Evolutionary conservation across 2,888 invertebrate species (phyloP).

Genomic region (Papilio gigon): DNA sequence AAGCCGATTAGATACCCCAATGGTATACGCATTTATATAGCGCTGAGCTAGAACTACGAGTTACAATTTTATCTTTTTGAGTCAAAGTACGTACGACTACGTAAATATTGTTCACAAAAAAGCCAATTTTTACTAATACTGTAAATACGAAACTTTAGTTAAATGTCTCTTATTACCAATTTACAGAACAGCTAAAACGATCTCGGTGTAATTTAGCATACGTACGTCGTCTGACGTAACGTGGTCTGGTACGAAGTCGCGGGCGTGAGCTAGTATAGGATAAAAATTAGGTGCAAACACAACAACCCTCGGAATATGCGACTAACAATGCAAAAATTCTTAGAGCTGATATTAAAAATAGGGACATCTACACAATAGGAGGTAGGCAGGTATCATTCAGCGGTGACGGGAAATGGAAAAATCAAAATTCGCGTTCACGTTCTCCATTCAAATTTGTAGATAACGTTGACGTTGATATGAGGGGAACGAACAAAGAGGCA

Average conservation of each 20-base stretch:
- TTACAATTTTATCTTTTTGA: neutral
- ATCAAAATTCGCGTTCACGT: conserved; percentile 67
- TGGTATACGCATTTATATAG: neutral
- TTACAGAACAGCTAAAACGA: no score
- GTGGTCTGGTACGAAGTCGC: no score
- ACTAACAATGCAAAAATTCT: conserved; percentile 56
- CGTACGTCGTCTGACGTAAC: no score
- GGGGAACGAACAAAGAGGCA: conserved; percentile 51
- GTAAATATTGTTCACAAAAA: neutral
- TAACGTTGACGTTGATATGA: conserved; percentile 52
- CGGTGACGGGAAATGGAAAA: conserved; percentile 74
- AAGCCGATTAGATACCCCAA: conserved; percentile 44
- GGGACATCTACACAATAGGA: conserved; percentile 62
- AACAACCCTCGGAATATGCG: conserved; percentile 43
- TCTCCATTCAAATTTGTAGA: conserved; percentile 62
- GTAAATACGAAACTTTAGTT: no score
- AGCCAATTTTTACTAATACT: no score
- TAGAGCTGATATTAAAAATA: conserved; percentile 66
- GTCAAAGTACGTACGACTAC: neutral
- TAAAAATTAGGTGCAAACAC: conserved; percentile 43
- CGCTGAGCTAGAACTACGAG: neutral
- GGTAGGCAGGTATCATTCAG: conserved; percentile 60
- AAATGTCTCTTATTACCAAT: no score
- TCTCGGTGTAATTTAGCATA: no score
- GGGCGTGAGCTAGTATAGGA: no score